Conservation (phyloP, 2,888 invertebrate genomes). For the Biston betularia region DNA sequence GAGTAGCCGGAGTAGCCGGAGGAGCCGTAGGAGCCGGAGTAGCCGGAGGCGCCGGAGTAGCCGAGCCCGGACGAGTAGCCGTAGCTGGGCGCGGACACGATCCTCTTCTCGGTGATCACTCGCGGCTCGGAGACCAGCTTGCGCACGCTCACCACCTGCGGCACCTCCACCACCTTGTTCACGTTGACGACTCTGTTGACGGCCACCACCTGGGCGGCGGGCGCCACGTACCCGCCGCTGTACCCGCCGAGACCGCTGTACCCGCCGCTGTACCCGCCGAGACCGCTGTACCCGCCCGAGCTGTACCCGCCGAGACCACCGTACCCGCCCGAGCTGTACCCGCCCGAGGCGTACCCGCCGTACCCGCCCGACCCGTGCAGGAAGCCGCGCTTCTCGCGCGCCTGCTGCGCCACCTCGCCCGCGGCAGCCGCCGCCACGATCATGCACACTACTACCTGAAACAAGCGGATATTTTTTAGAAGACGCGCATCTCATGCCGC, state of each 20-base stretch:
- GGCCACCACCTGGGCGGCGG: constrained; percentile 49
- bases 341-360: constrained; percentile 30
- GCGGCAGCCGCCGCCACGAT: constrained; percentile 43
- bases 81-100: constrained; percentile 33
- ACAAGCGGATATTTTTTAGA: background rate
- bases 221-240: constrained; percentile 34
- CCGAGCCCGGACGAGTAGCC: constrained; percentile 45
- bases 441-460: constrained; percentile 47
- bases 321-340: constrained; percentile 26
- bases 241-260: constrained; percentile 36
- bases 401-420: constrained; percentile 43
- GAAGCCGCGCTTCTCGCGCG: constrained; percentile 38
- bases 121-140: constrained; percentile 44
- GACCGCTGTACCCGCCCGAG: constrained; percentile 17
- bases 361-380: constrained; percentile 37
- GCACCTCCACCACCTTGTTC: constrained; percentile 54
- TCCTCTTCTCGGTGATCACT: constrained; percentile 15
- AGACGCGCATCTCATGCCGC: too few relatives aligned
- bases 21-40: background rate
- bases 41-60: constrained; percentile 2
- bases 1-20: constrained; percentile 8
- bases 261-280: constrained; percentile 38
- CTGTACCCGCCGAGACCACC: constrained; percentile 25
- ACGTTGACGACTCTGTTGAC: constrained; percentile 57
- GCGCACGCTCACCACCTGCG: constrained; percentile 53